Evolutionary conservation across 1,140 invertebrate genomes (phyloP), one percentile per base, ranked within the genome.

Genomic region (Gonioctena quinquepunctata): DNA sequence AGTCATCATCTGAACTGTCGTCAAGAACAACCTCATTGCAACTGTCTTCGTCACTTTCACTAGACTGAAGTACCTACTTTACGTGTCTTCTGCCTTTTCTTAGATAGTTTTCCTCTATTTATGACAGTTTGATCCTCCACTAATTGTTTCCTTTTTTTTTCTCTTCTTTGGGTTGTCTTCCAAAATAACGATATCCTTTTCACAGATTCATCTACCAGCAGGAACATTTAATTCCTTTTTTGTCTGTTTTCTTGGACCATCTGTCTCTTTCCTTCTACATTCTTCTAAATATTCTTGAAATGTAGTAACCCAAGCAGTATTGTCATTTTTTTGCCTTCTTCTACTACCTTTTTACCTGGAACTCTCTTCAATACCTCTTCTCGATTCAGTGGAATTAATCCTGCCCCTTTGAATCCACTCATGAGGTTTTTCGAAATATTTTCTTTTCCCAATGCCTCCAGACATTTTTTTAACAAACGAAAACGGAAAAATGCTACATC

Each of bases 401-500:
- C 76, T 56, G 69, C 66, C 42, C 69, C 70, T 71, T 62, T 63
- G n/a, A 42, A 42, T 42, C 28, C 28, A 72, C 80, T 79, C 28
- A 75, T 59, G 19, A 59, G 74, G 42, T 63, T 48, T 56, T 23
- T 68, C 19, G 70, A 57, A 67, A 78, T 76, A 28, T 76, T 60
- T 33, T 25, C 16, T 11, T 49, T 22, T 57, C 60, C 66, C 25
- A 77, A 48, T 49, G 18, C 27, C 16, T 66, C 48, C 22, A 69
- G 27, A n/a, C 74, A 28, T 65, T 74, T 65, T 26, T 78, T 77
- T 60, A 76, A 64, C 16, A 76, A 68, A 57, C 50, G 42, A 23
- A 76, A 76, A 11, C 69, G 48, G 73, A 81, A 82, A 49, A 83
- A 76, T 13, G 77, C 77, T n/a, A 83, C 78, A 72, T 85, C 83